phyloP scores from a whole-genome alignment of 2,113 vertebrate species.

The Tychaedon coryphoeus region DNA sequence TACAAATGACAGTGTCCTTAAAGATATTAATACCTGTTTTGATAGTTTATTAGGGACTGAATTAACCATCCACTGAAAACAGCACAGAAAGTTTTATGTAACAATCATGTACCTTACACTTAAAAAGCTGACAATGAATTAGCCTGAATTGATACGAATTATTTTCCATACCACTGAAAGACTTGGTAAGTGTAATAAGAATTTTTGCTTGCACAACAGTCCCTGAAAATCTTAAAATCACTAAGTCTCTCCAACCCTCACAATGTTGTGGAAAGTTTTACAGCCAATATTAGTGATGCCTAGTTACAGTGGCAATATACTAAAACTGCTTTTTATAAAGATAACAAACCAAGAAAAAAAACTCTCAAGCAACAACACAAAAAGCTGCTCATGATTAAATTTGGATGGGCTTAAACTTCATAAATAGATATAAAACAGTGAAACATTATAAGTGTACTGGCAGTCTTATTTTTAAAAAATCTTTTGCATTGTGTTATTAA shows the following conservation, averaged over 20 bases:
- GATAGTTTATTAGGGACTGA: neutral
- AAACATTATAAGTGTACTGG: neutral
- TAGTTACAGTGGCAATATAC: fast-evolving
- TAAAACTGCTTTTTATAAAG: neutral
- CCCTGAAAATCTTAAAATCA: neutral
- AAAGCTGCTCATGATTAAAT: neutral
- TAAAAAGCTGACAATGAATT: neutral
- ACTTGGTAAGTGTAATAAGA: neutral
- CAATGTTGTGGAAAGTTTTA: neutral
- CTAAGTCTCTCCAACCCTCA: neutral
- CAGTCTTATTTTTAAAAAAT: neutral
- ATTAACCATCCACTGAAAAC: neutral
- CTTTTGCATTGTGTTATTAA: neutral
- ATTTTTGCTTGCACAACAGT: neutral
- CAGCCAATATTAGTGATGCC: neutral
- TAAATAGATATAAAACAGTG: neutral
- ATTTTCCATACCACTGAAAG: neutral
- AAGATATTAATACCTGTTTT: neutral
- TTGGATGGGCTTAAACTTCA: neutral
- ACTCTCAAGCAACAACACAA: neutral
- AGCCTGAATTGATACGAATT: neutral
- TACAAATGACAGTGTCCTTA: neutral
- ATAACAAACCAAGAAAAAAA: neutral
- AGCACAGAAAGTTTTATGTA: neutral
- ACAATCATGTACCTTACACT: neutral